Conservation (phyloP, 1,140 invertebrate genomes). For the Bombus breviceps region DNA sequence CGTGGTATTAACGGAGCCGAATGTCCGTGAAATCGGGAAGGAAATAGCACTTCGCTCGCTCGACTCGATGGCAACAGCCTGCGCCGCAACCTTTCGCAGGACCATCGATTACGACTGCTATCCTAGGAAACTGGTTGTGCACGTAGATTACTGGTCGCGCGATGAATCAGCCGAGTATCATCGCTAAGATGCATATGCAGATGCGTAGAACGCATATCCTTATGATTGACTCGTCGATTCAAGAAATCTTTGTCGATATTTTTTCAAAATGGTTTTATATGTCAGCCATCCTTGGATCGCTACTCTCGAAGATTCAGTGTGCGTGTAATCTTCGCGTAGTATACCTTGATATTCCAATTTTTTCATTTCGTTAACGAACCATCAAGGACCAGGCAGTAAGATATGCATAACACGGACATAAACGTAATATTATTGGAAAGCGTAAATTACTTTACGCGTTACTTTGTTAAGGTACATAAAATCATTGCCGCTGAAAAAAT, state of each 20-base stretch:
- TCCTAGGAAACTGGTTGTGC: constrained; percentile 35
- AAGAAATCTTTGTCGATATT: neutral
- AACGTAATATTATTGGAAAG: too few species aligned
- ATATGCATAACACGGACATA: too few species aligned
- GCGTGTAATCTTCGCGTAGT: too few species aligned
- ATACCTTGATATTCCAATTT: too few species aligned
- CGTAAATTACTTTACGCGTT: too few species aligned
- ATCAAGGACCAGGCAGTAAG: too few species aligned
- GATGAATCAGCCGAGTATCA: constrained; percentile 55
- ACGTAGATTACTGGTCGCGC: constrained; percentile 12
- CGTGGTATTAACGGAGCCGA: constrained; percentile 36
- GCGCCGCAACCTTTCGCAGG: constrained; percentile 1
- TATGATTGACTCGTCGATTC: neutral
- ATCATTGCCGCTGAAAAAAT: too few species aligned
- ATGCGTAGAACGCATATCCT: neutral
- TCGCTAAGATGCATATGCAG: neutral
- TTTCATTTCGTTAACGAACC: too few species aligned
- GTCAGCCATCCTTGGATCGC: too few species aligned
- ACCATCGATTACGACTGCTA: constrained; percentile 38
- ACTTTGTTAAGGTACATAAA: too few species aligned
- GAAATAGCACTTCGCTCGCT: constrained; percentile 30
- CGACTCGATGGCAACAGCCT: constrained; percentile 20
- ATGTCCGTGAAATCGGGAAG: constrained; percentile 41
- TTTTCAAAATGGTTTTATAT: neutral
- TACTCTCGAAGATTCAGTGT: too few species aligned